These are phyloP conservation scores for Patella ulyssiponensis DNA, from an alignment of 2,888 invertebrate species.

Conservation along the genomic window DNA sequence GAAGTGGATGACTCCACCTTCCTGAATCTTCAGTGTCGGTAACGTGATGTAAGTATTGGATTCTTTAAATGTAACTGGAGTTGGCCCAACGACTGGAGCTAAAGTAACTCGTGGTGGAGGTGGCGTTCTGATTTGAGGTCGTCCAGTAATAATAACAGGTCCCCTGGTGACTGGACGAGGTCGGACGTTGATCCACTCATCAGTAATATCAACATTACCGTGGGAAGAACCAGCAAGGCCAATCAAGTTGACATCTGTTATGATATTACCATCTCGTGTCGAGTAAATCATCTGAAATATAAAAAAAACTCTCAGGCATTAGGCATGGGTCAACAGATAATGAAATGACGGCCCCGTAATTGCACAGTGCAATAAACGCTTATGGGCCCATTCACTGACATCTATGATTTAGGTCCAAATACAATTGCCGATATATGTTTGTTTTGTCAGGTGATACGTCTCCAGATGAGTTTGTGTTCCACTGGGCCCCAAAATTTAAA, in stretches of 20 bases:
- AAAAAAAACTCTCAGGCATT: not conserved
- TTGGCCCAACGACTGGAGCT: slow-evolving; percentile 18
- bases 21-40: slow-evolving; percentile 27
- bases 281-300: slow-evolving; percentile 24
- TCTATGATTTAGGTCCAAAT: too few relatives aligned
- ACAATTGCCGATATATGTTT: too few relatives aligned
- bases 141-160: slow-evolving; percentile 20
- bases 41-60: slow-evolving; percentile 17
- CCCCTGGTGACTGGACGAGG: slow-evolving; percentile 12
- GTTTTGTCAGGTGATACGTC: too few relatives aligned
- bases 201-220: not conserved
- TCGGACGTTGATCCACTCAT: not conserved
- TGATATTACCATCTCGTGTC: slow-evolving; percentile 9
- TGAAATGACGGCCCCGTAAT: not conserved
- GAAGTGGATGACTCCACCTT: slow-evolving; percentile 46
- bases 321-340: not conserved
- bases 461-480: too few relatives aligned
- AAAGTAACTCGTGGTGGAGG: slow-evolving; percentile 21
- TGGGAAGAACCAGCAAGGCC: slow-evolving; percentile 1
- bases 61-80: slow-evolving; percentile 38
- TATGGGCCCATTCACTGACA: too few relatives aligned
- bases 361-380: too few relatives aligned
- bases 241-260: slow-evolving; percentile 10
- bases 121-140: slow-evolving; percentile 18
- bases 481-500: too few relatives aligned